Percentiles rank a stretch among this genome's conserved stretches.
Evolutionary conservation across 1,140 invertebrate genomes (phyloP).

Genomic region (Drosophila nigrodunni): DNA sequence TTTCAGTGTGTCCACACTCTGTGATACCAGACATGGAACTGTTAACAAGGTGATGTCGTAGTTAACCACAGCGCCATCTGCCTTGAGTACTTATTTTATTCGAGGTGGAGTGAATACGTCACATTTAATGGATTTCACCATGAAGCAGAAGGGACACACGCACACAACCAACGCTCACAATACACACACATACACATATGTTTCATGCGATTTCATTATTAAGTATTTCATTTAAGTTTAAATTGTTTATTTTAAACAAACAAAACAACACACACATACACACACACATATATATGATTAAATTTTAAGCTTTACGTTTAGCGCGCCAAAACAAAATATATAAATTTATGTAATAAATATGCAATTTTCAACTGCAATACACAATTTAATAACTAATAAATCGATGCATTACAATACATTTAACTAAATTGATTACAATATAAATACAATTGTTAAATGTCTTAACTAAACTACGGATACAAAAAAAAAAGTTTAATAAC

Average conservation of each 20-base stretch:
- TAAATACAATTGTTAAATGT: conserved; percentile 62
- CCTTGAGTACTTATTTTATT: neutral
- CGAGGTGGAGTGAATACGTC: neutral
- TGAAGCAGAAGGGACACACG: conserved; percentile 6
- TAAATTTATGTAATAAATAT: conserved; percentile 65
- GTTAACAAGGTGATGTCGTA: neutral
- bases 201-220: conserved; percentile 79
- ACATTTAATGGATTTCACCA: neutral
- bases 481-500: conserved; percentile 32
- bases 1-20: conserved; percentile 14
- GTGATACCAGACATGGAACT: conserved; percentile 16
- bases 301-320: conserved; percentile 79
- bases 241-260: conserved; percentile 66
- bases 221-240: conserved; percentile 79
- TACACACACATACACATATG: conserved; percentile 50
- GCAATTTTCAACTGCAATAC: conserved; percentile 61
- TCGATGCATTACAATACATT: conserved; percentile 53
- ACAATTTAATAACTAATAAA: conserved; percentile 58
- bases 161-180: conserved; percentile 56
- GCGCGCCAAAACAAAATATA: conserved; percentile 73
- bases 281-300: conserved; percentile 61
- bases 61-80: neutral
- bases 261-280: conserved; percentile 14
- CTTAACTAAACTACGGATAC: conserved; percentile 58
- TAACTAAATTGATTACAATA: conserved; percentile 56